These are phyloP conservation scores for Tragelaphus imberbis DNA, from an alignment of 2,113 vertebrate genomes.

Conservation along the genomic window DNA sequence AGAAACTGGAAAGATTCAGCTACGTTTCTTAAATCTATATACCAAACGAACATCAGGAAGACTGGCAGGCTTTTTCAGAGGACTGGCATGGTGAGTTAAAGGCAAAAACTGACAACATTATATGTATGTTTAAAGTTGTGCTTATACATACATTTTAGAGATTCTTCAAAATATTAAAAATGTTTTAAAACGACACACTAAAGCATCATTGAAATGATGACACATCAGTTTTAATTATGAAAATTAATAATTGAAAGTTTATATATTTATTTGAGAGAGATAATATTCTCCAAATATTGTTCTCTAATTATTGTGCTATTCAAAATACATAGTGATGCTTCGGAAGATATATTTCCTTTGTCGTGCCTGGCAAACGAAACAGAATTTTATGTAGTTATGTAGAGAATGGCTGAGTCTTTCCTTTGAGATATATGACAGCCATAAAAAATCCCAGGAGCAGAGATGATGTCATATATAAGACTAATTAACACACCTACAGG, in stretches of 20 bases:
- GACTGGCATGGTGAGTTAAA: not conserved
- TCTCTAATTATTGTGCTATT: not conserved
- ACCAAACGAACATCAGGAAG: not conserved
- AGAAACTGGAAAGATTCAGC: not conserved
- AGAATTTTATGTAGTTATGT: constrained; percentile 21
- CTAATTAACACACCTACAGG: constrained; percentile 62
- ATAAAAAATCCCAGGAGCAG: constrained; percentile 56
- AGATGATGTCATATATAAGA: constrained; percentile 61
- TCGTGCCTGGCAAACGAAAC: not conserved
- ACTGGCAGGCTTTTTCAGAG: not conserved
- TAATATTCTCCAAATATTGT: not conserved
- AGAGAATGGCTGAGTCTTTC: constrained; percentile 32
- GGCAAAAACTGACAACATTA: not conserved
- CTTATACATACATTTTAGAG: not conserved
- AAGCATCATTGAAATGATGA: not conserved
- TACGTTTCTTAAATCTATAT: not conserved
- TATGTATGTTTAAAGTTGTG: not conserved
- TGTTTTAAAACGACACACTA: not conserved
- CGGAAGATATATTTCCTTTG: not conserved
- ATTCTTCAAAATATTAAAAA: constrained; percentile 13
- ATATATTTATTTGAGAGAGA: not conserved
- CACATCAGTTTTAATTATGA: not conserved
- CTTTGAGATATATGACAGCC: constrained; percentile 40
- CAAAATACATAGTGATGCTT: not conserved
- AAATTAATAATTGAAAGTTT: not conserved